Evolutionary conservation across 2,113 vertebrate species (phyloP), one percentile per base, ranked within the genome.

Genomic region (Spizaetus ornatus): DNA sequence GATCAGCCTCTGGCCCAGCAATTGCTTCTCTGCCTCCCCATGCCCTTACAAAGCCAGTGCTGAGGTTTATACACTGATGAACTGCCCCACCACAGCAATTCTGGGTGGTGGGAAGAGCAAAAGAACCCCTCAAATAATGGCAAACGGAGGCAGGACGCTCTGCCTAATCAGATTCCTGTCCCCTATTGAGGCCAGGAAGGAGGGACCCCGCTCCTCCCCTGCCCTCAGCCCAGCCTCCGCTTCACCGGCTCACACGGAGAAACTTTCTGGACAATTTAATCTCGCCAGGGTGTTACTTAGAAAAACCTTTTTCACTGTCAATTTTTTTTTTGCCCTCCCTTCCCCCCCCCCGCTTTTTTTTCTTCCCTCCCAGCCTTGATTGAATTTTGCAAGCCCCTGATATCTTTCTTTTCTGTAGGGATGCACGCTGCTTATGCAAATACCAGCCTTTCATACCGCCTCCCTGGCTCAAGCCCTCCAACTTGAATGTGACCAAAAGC

Each of bases 341-440:
- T 94, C 93, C 94, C 86, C 1, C 7, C 19, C 86, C 78, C 83
- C n/a, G n/a, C 61, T 58, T 82, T 97, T 67, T 81, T 96, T 94
- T 95, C 91, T 97, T 97, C 97, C 95, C 97, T 98, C 98, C 98
- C 62, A 83, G 88, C 86, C 93, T 82, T 92, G 95, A 94, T 96
- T 97, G 95, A 90, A 93, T 95, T 97, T 98, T 95, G 89, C 97
- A 97, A 83, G 95, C 77, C 93, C 93, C 97, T 98, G 97, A 98
- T 98, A 98, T 98, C 98, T 98, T 98, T 98, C 97, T 98, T 98
- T 96, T 98, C 91, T 96, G 90, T 95, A 66, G 96, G 97, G 98
- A 98, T 98, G 97, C 98, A 98, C 97, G 98, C 98, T 98, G 98
- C 97, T 99, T 98, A 99, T 99, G 99, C 98, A 99, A 99, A 99